Evolutionary conservation across 2,888 invertebrate genomes (phyloP).

Genomic region (Graphium colonna): DNA sequence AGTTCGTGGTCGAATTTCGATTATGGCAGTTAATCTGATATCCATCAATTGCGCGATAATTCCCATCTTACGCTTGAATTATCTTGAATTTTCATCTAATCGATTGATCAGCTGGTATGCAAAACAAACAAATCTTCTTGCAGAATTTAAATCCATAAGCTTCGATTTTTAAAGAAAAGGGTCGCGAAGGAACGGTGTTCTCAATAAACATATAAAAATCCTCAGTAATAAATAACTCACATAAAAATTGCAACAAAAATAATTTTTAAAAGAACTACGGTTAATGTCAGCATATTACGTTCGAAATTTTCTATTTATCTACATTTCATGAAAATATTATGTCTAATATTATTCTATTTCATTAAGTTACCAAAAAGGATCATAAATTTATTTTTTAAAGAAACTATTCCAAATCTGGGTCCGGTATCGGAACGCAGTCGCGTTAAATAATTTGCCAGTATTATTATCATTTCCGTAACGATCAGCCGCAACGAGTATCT

Average conservation of each 20-base stretch:
- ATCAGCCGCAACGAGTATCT: slow-evolving; percentile 17
- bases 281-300: not conserved
- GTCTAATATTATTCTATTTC: not conserved
- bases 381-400: not conserved
- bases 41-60: no score
- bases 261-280: not conserved
- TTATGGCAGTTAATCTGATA: no score
- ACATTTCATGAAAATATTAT: not conserved
- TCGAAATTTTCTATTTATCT: not conserved
- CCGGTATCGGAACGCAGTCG: slow-evolving; percentile 30
- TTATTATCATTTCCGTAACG: slow-evolving; percentile 21
- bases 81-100: no score
- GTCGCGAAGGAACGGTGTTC: no score
- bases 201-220: no score
- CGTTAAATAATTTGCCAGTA: slow-evolving; percentile 27
- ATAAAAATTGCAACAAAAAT: not conserved
- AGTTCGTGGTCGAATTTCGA: no score
- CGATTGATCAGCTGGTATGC: no score
- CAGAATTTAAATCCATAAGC: no score
- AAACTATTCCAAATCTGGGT: not conserved
- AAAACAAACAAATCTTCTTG: no score
- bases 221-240: not conserved
- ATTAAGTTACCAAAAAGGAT: not conserved
- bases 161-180: no score
- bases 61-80: no score